phyloP scores from a whole-genome alignment of 2,888 invertebrate genomes.

The Suillia variegata region DNA sequence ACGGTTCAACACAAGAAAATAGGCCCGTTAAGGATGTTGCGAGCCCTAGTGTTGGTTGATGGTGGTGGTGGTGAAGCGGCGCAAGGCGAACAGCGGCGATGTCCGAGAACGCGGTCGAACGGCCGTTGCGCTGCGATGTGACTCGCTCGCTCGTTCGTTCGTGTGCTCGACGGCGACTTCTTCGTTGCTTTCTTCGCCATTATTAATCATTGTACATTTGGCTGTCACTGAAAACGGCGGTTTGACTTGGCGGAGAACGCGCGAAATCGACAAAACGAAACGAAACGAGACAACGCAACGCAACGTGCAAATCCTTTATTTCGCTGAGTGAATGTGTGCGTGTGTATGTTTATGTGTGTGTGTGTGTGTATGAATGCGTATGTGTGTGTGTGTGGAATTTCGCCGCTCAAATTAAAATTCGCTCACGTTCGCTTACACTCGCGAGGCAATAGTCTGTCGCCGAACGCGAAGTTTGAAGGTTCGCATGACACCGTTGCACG shows the following conservation, averaged over 20 bases:
- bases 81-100: conserved; percentile 10
- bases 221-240: conserved; percentile 58
- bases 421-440: conserved; percentile 39
- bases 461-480: conserved; percentile 46
- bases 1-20: conserved; percentile 42
- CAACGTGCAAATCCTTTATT: conserved; percentile 1
- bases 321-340: no score
- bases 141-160: conserved; percentile 20
- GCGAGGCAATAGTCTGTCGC: conserved; percentile 49
- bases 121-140: no score
- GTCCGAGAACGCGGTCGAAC: neutral
- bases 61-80: no score
- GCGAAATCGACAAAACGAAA: conserved; percentile 31
- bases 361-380: no score
- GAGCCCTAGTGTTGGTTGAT: no score
- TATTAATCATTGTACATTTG: conserved; percentile 61
- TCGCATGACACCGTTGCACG: conserved; percentile 46
- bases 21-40: conserved; percentile 36
- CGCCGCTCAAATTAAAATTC: conserved; percentile 55
- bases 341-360: no score
- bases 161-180: conserved; percentile 35
- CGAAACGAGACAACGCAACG: conserved; percentile 14
- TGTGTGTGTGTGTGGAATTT: conserved; percentile 38
- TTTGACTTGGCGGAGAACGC: conserved; percentile 40
- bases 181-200: conserved; percentile 49